Evolutionary conservation across 2,113 vertebrate species (phyloP), one percentile per base, ranked within the genome.

Genomic region (Aythya baeri): DNA sequence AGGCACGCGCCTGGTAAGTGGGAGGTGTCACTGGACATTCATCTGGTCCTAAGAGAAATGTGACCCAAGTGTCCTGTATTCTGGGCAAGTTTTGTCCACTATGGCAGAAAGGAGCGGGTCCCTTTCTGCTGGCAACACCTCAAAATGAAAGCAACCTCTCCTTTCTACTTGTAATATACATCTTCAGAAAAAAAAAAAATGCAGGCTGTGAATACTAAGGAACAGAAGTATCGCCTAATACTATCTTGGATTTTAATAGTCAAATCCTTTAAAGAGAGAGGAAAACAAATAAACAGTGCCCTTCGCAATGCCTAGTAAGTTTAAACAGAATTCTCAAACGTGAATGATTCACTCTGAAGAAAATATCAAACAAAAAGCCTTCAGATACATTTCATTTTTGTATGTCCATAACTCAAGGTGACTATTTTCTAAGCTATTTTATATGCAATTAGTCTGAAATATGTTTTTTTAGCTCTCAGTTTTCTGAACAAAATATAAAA

Each of bases 381-480:
- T 94, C 82, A 63, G 41, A 81, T 81, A 72, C 36, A 58, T 91
- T 91, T 89, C 6, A 63, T 46, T 94, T 96, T 74, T 78, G 17
- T 67, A 74, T 80, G 38, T 88, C 83, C 43, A 16, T 84, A 96
- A 94, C 90, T 93, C 85, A 94, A 94, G 72, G 83, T 83, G 76
- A 95, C 75, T 96, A 49, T 95, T 97, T 96, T 91, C 85, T 66
- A 74, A 92, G 92, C 44, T 95, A 93, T 84, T 93, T 95, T 93
- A 55, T 86, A 91, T 13, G 14, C 62, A 96, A 93, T 96, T 96
- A 94, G 79, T 89, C 77, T 67, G 58, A 91, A 94, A 85, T 77
- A 58, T 18, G n/a, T 52, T 88, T 65, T 91, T 94, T 73, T 91
- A 88, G 78, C 70, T 91, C 89, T 62, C 77, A 49, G 65, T 70